phyloP scores from a whole-genome alignment of 2,888 invertebrate species.

The Protodeltote pygarga region DNA sequence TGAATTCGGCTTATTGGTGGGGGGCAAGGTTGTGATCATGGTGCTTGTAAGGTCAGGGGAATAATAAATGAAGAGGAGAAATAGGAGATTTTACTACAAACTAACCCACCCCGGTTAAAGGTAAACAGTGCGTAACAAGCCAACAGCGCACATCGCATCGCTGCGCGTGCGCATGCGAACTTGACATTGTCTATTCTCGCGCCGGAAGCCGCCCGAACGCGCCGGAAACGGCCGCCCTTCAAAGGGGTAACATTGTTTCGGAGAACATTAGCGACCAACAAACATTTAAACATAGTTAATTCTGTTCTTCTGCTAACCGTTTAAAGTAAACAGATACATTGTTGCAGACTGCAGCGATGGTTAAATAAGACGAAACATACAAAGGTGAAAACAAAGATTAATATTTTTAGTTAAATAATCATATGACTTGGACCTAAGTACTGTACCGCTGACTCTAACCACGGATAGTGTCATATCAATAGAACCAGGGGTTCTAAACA shows the following conservation, averaged over 20 bases:
- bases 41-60: too few relatives aligned
- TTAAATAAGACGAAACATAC: constrained; percentile 8
- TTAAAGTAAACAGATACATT: constrained; percentile 52
- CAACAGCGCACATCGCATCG: constrained; percentile 12
- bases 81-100: not conserved
- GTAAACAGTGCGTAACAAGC: constrained; percentile 24
- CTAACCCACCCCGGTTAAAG: constrained; percentile 10
- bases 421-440: too few relatives aligned
- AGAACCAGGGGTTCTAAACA: too few relatives aligned
- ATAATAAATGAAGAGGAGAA: too few relatives aligned
- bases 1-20: too few relatives aligned
- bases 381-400: not conserved
- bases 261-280: constrained; percentile 62
- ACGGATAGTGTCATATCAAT: too few relatives aligned
- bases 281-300: constrained; percentile 56
- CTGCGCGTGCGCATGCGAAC: constrained; percentile 67
- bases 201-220: constrained; percentile 63
- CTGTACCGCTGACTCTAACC: too few relatives aligned
- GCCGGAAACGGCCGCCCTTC: constrained; percentile 65
- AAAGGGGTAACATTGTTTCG: constrained; percentile 80
- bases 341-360: constrained; percentile 26
- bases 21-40: too few relatives aligned
- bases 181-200: constrained; percentile 79
- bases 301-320: constrained; percentile 50
- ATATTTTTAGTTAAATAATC: too few relatives aligned